phyloP scores from a whole-genome alignment of 2,113 vertebrate genomes.

The Columbina picui region DNA sequence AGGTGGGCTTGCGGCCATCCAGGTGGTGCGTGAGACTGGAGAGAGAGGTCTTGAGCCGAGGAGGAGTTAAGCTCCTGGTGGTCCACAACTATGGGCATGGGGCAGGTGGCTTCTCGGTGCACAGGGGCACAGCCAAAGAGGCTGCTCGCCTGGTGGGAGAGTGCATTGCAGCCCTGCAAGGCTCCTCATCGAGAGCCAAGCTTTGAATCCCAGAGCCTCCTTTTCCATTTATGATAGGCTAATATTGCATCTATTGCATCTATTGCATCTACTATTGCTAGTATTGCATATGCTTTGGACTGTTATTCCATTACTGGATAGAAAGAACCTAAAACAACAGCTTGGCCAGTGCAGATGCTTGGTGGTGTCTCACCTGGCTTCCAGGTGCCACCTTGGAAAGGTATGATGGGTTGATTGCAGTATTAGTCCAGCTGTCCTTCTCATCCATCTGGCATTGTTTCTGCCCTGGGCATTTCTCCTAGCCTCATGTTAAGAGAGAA shows the following conservation, averaged over 20 bases:
- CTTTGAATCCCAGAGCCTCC: slow-evolving; percentile 57
- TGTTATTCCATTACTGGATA: background rate
- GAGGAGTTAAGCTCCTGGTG: slow-evolving; percentile 69
- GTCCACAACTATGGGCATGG: slow-evolving; percentile 95
- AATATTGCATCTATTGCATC: background rate
- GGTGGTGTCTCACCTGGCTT: background rate
- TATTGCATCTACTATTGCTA: too few species aligned
- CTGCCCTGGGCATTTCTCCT: background rate
- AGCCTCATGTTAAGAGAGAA: background rate
- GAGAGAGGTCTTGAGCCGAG: slow-evolving; percentile 73
- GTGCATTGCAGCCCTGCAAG: slow-evolving; percentile 60
- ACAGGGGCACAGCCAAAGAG: slow-evolving; percentile 87
- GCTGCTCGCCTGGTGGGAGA: slow-evolving; percentile 79
- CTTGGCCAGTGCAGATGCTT: background rate
- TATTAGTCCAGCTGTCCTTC: background rate
- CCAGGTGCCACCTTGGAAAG: background rate
- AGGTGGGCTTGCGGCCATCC: slow-evolving; percentile 87
- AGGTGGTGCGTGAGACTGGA: slow-evolving; percentile 80
- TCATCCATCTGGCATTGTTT: background rate
- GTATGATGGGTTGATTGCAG: background rate
- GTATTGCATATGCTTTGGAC: too few species aligned
- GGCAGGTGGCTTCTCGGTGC: slow-evolving; percentile 83
- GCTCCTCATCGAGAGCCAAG: slow-evolving; percentile 42
- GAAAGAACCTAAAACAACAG: background rate
- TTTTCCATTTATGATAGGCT: background rate